Evolutionary conservation across 2,113 vertebrate genomes (phyloP).

Genomic region (Xyrauchen texanus): DNA sequence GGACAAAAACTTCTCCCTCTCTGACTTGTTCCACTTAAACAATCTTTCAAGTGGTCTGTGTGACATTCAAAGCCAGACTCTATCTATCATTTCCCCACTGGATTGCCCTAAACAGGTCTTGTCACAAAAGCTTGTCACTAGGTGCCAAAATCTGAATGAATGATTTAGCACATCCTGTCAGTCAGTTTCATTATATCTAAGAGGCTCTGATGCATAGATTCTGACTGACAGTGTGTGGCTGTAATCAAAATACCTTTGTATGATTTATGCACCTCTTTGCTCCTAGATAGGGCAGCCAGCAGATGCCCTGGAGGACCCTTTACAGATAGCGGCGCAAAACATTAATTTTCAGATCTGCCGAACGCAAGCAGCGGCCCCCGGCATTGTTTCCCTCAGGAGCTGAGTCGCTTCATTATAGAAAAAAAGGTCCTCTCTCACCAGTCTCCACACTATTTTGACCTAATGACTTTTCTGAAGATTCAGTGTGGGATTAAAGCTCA

Average conservation of each 20-base stretch:
- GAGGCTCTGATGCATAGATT: constrained; percentile 52
- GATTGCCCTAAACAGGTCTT: constrained; percentile 49
- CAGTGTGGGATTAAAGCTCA: constrained; percentile 62
- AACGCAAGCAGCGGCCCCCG: constrained; percentile 63
- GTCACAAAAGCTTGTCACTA: constrained; percentile 52
- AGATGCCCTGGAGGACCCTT: constrained; percentile 61
- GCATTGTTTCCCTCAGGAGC: constrained; percentile 69
- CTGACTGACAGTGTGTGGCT: constrained; percentile 54
- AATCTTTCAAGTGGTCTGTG: constrained; percentile 35
- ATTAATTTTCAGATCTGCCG: constrained; percentile 71
- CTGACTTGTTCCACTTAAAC: neutral
- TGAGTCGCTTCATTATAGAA: constrained; percentile 72
- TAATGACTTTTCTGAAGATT: constrained; percentile 73
- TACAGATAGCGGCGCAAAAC: constrained; percentile 63
- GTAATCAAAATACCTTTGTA: constrained; percentile 64
- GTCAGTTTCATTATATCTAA: constrained; percentile 51
- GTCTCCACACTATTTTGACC: constrained; percentile 74
- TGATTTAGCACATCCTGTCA: constrained; percentile 56
- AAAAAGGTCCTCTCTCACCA: constrained; percentile 66
- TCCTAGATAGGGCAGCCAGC: constrained; percentile 52
- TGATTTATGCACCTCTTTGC: constrained; percentile 55
- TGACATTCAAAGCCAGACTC: constrained; percentile 40
- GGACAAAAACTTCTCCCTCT: neutral
- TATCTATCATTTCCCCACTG: constrained; percentile 29
- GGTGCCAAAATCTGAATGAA: constrained; percentile 52